Conservation (phyloP, 1,140 invertebrate species). For the Hycleus cichorii region DNA sequence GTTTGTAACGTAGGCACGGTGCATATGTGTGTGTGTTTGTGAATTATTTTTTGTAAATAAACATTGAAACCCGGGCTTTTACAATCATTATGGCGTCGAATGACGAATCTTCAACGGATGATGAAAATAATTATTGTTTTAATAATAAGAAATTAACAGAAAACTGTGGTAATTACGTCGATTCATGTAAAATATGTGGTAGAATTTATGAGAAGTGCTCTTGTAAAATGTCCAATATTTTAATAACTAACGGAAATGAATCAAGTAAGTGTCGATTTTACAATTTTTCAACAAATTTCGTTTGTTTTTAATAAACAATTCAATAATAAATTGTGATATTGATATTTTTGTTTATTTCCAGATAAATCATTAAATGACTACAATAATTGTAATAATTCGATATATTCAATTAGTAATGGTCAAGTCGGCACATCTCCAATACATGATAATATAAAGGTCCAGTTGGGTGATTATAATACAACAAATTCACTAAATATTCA, state of each 20-base stretch:
- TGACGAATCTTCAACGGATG: slow-evolving; percentile 21
- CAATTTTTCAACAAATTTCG: background rate
- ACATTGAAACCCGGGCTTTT: slow-evolving; percentile 24
- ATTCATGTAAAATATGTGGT: slow-evolving; percentile 17
- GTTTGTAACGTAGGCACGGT: no score
- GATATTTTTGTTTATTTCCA: slow-evolving; percentile 4
- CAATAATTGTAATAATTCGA: slow-evolving; percentile 7
- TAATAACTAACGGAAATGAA: slow-evolving; percentile 18
- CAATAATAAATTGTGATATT: background rate
- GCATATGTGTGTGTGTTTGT: slow-evolving; percentile 1
- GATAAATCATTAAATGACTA: background rate
- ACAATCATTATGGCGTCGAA: slow-evolving; percentile 29
- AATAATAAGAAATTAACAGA: slow-evolving; percentile 9
- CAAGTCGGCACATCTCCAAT: no score
- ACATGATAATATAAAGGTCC: no score
- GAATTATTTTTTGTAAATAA: slow-evolving; percentile 16
- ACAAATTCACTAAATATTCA: no score
- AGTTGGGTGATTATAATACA: no score
- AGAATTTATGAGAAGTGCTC: slow-evolving; percentile 17
- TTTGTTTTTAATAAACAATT: background rate
- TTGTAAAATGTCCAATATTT: slow-evolving; percentile 16
- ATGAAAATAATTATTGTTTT: slow-evolving; percentile 26
- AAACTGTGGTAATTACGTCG: slow-evolving; percentile 1
- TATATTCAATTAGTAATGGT: no score
- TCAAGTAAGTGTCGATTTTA: slow-evolving; percentile 13